phyloP scores from a whole-genome alignment of 2,888 invertebrate genomes.

The Metellina segmentata region DNA sequence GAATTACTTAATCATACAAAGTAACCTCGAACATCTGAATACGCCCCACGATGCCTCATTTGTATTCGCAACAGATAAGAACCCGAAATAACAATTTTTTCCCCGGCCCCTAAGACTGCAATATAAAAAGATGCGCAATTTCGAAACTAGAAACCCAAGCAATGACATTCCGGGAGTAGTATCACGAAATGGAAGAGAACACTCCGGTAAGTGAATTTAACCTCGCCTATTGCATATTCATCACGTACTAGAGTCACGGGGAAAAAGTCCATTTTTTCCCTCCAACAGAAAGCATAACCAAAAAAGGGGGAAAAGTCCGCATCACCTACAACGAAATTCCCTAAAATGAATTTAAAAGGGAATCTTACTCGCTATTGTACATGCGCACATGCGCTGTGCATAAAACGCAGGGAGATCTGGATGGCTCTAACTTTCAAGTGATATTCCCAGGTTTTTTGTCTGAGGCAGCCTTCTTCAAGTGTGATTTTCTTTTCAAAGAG shows the following conservation, averaged over 20 bases:
- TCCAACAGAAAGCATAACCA: background rate
- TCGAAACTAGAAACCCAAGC: background rate
- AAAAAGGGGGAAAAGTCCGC: background rate
- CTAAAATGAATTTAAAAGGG: slow-evolving; percentile 40
- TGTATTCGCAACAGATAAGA: slow-evolving; percentile 13
- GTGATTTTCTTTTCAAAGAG: slow-evolving; percentile 12
- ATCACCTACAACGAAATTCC: slow-evolving; percentile 25
- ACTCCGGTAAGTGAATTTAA: slow-evolving; percentile 34
- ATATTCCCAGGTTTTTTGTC: slow-evolving; percentile 36
- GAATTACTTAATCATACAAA: slow-evolving; percentile 4
- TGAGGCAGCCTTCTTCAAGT: background rate
- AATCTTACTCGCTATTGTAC: slow-evolving; percentile 28
- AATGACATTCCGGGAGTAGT: background rate
- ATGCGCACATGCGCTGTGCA: slow-evolving; percentile 32
- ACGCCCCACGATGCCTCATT: background rate
- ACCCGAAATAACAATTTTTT: background rate
- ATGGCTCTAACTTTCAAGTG: slow-evolving; percentile 30
- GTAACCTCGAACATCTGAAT: background rate
- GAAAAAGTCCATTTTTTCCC: slow-evolving; percentile 26
- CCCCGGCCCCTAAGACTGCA: background rate
- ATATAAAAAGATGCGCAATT: background rate
- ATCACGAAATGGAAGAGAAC: slow-evolving; percentile 8
- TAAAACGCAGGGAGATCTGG: slow-evolving; percentile 22
- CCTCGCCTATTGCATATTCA: slow-evolving; percentile 46
- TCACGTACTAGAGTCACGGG: slow-evolving; percentile 48